Evolutionary conservation across 1,140 invertebrate species (phyloP), one percentile per base, ranked within the genome.

Genomic region (Neodiprion fabricii): DNA sequence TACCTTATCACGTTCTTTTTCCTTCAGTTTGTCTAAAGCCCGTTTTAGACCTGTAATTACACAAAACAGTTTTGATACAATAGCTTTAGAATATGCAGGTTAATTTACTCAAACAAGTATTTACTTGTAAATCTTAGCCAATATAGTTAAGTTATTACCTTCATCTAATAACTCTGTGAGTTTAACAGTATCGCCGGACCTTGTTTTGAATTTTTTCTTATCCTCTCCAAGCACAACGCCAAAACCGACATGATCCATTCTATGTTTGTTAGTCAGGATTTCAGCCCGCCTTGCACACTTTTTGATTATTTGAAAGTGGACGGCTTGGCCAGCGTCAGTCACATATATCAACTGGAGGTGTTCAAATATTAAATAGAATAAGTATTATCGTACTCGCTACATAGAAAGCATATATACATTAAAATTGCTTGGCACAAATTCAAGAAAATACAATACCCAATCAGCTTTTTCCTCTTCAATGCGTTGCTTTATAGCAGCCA

Each of bases 171-270:
- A 89, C 79, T 99, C 96, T 10, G 91, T 90, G 0, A 99, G 88
- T 78, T 96, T 93, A 0, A 99, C 94, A 9, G 97, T 98, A 78
- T 99, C 98, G 8, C 98, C 98, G 48, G 98, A 99, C 72, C 99
- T 91, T 1, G 98, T 99, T 89, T 99, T 99, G 83, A 99, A 99
- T 87, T 99, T 99, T 85, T 99, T 99, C 85, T 96, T 98, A 89
- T 99, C 98, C 89, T 99, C 98, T 17, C 99, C 99, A 0, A 99
- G 89, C 0, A 99, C 99, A 9, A 99, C 95, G 23, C 99, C 99
- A 88, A 99, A 99, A 14, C 93, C 93, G 48, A 99, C 96, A 89
- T 98, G 96, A 85, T 99, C 96, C 1, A 98, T 88, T 70, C 94
- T 90, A 66, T 92, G 91, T 71, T 90, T 88, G 21, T 87, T 84